phyloP scores from a whole-genome alignment of 2,888 invertebrate genomes.

The Xestia xanthographa region DNA sequence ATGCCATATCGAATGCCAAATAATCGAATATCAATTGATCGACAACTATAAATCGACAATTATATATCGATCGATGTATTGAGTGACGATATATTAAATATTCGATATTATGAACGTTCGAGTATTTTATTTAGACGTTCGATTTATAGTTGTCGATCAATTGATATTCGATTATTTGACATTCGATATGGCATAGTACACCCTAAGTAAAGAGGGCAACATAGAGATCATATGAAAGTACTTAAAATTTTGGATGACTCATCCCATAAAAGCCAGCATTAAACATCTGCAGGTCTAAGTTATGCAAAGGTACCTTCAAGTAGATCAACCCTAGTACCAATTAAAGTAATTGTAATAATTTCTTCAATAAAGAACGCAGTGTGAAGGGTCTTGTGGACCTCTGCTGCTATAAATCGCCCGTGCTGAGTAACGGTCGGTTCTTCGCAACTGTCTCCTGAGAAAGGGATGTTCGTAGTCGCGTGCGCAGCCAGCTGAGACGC shows the following conservation, averaged over 20 bases:
- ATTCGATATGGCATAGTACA: no score
- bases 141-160: no score
- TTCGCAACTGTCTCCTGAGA: slow-evolving; percentile 78
- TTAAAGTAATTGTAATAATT: slow-evolving; percentile 37
- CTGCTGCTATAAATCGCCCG: slow-evolving; percentile 54
- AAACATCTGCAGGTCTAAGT: background rate
- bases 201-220: no score
- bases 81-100: no score
- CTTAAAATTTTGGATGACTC: background rate
- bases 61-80: no score
- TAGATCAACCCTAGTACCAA: background rate
- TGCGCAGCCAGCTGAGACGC: slow-evolving; percentile 74
- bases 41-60: no score
- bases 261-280: background rate
- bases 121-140: no score
- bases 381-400: slow-evolving; percentile 7
- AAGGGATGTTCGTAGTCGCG: slow-evolving; percentile 79
- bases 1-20: no score
- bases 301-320: background rate
- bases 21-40: no score
- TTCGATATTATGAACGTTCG: no score
- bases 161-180: no score
- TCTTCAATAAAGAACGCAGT: slow-evolving; percentile 7
- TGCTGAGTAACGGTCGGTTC: slow-evolving; percentile 73
- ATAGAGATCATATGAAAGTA: background rate